Percentiles rank a stretch among this genome's conserved stretches.
Evolutionary conservation across 2,113 vertebrate species (phyloP).

Genomic region (Penelope pileata): DNA sequence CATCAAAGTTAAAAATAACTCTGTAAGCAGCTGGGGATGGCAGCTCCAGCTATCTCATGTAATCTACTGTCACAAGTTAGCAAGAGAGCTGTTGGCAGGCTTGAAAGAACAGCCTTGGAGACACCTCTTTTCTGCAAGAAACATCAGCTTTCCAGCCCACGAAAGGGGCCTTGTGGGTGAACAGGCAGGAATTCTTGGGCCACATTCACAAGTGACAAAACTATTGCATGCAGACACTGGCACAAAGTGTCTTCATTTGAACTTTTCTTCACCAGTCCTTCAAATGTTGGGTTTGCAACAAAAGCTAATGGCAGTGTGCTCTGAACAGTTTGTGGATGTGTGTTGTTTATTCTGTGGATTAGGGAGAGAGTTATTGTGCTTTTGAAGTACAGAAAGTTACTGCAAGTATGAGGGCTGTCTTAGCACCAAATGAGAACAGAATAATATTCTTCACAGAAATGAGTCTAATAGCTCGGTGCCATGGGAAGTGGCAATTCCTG

Average conservation of each 20-base stretch:
- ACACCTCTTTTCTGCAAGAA: background rate
- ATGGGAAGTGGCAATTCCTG: background rate
- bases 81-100: background rate
- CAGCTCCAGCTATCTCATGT: background rate
- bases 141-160: background rate
- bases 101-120: background rate
- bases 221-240: background rate
- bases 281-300: background rate
- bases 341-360: background rate
- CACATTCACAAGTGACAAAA: background rate
- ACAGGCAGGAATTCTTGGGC: background rate
- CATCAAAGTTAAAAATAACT: constrained; percentile 36
- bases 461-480: background rate
- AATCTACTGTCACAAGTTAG: background rate
- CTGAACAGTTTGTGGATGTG: background rate
- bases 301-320: background rate
- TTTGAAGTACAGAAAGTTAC: background rate
- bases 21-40: background rate
- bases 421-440: background rate
- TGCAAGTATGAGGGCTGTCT: background rate
- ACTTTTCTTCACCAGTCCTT: background rate
- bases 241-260: background rate
- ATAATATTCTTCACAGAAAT: background rate
- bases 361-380: background rate
- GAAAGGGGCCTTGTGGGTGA: background rate